A percentile compares a stretch with the other conserved stretches of the same genome.
Evolutionary conservation across 2,113 vertebrate genomes (phyloP).

Genomic region (Lepus americanus): DNA sequence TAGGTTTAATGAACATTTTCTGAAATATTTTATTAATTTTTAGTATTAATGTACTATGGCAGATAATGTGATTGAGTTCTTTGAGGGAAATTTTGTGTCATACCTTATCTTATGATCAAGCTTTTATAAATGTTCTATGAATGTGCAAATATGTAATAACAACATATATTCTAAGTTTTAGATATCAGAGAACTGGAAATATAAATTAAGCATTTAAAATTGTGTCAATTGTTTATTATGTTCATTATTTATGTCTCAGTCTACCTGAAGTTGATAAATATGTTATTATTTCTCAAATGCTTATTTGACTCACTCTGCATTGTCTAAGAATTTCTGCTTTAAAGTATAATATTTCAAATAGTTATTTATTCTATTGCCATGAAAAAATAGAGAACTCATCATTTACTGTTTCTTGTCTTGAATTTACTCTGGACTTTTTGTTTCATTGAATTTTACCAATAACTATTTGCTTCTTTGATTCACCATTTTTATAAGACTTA

Average conservation of each 20-base stretch:
- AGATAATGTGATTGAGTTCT: neutral
- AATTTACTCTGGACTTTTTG: neutral
- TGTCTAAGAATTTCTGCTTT: conserved; percentile 18
- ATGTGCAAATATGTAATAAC: neutral
- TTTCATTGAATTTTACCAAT: conserved; percentile 23
- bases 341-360: neutral
- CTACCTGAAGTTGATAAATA: neutral
- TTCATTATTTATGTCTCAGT: neutral
- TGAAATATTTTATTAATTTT: neutral
- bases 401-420: conserved; percentile 5
- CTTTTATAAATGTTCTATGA: neutral
- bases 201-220: conserved; percentile 40
- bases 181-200: neutral
- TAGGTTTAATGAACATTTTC: neutral
- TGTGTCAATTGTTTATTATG: neutral
- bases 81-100: neutral
- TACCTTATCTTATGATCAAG: neutral
- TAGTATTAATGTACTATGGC: neutral
- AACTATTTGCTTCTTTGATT: conserved; percentile 16
- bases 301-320: neutral
- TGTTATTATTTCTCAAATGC: neutral
- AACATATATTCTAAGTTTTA: neutral
- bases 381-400: neutral
- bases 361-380: neutral
- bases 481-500: neutral